Conservation (phyloP, 2,797 vertebrate species). For the Sciurus vulgaris region DNA sequence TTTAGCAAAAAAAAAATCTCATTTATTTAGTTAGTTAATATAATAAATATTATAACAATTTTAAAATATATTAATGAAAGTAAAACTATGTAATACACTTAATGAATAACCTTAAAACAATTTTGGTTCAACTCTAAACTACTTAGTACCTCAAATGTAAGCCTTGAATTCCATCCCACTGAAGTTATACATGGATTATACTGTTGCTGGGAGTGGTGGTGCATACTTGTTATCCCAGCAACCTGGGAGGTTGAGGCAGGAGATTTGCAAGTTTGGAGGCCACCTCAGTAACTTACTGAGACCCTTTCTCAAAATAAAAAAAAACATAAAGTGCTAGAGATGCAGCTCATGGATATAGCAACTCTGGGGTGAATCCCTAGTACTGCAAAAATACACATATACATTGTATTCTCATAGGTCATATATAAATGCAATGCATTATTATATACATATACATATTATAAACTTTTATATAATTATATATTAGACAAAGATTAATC, state of each 20-base stretch:
- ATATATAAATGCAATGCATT: not conserved
- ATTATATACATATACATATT: not conserved
- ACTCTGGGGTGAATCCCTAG: too few species aligned
- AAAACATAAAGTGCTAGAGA: too few species aligned
- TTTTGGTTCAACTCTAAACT: not conserved
- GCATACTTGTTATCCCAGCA: too few species aligned
- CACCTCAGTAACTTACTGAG: too few species aligned
- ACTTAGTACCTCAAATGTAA: constrained; percentile 17
- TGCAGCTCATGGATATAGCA: too few species aligned
- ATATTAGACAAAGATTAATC: not conserved
- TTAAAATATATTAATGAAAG: not conserved
- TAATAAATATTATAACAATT: not conserved
- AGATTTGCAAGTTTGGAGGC: too few species aligned
- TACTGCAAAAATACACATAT: too few species aligned
- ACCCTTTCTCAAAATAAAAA: too few species aligned
- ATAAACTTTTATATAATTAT: not conserved
- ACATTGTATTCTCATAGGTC: too few species aligned
- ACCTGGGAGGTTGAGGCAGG: too few species aligned
- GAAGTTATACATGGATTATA: not conserved
- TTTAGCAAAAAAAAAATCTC: not conserved
- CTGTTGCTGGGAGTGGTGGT: too few species aligned
- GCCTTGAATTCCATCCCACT: not conserved
- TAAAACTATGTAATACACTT: not conserved
- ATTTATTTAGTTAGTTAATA: not conserved
- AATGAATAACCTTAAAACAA: not conserved